Evolutionary conservation across 2,888 invertebrate species (phyloP), one percentile per base, ranked within the genome.

Genomic region (Agrotis puta): DNA sequence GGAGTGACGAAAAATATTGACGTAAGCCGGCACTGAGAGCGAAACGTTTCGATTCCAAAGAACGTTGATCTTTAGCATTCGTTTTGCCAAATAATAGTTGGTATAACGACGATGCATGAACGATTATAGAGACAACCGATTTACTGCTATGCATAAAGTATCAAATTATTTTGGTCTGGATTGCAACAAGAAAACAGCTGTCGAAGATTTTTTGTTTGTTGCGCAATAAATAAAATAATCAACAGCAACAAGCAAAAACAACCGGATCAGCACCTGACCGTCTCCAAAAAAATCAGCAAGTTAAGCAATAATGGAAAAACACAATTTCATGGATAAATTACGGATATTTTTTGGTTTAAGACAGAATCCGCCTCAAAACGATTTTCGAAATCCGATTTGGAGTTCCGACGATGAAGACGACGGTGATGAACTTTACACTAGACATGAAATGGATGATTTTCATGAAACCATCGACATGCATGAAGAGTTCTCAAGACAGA

Each of bases 331-430:
- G 92, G 91, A 93, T 66, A 94, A 88, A 85, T 77, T 96, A 59
- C 90, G 91, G 39, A 83, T 89, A 45, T 94, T 95, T 87, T 89
- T 96, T 68, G 95, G 95, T 39, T 53, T 94, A 47, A 84, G 84
- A 39, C 86, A 88, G 59, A 90, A 93, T 65, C 91, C 92, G 50
- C 95, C 94, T 33, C 88, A 89, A 83, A 96, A 95, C 76, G 95
- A 95, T 81, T 96, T 96, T 83, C 92, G 96, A 62, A 96, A 96
- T 84, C 96, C 96, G 6, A 95, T 96, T 82, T 95, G 96, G 95
- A 93, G 92, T 65, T 92, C 94, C 7, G 95, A 95, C 72, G 95
- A 95, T 75, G 95, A 95, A 80, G 95, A 95, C 74, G 93, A 93
- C 51, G 94, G 90, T 4, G 95, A 95, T 79, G 95, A 95, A 78